These are phyloP conservation scores for Eristalis tenax DNA, from an alignment of 2,888 invertebrate genomes.

Conservation along the genomic window DNA sequence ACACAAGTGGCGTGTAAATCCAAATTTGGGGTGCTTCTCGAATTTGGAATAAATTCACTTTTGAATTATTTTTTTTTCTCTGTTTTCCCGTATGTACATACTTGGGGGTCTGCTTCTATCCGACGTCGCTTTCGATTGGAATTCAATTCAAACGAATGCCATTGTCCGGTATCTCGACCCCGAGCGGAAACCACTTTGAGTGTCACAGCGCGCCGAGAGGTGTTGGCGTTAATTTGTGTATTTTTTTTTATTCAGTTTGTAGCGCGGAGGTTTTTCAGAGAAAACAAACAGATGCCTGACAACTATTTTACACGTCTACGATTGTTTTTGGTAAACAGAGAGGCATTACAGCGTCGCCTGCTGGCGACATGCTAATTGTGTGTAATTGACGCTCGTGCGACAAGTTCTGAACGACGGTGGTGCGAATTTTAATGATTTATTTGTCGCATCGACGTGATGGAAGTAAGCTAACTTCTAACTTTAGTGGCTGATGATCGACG, in stretches of 20 bases:
- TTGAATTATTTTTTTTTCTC: background rate
- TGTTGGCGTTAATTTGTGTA: slow-evolving; percentile 17
- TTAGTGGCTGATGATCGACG: background rate
- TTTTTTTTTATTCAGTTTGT: background rate
- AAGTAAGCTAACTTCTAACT: background rate
- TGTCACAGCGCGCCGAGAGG: background rate
- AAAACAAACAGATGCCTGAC: background rate
- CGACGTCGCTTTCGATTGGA: slow-evolving; percentile 23
- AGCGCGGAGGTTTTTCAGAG: background rate
- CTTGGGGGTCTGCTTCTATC: background rate
- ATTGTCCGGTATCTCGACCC: slow-evolving; percentile 21
- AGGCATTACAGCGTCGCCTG: slow-evolving; percentile 4
- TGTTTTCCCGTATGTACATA: background rate
- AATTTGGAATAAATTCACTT: slow-evolving; percentile 50
- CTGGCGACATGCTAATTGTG: slow-evolving; percentile 22
- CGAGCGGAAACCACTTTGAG: background rate
- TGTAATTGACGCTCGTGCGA: slow-evolving; percentile 18
- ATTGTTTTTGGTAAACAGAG: slow-evolving; percentile 18
- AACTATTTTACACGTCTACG: background rate
- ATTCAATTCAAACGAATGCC: slow-evolving; percentile 30
- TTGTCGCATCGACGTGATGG: background rate
- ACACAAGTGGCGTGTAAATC: slow-evolving; percentile 18
- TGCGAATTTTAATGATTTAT: slow-evolving; percentile 13
- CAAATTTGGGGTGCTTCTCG: slow-evolving; percentile 47
- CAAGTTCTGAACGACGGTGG: background rate